These are phyloP conservation scores for Drosophila jambulina DNA, from an alignment of 1,140 invertebrate genomes.

Conservation along the genomic window DNA sequence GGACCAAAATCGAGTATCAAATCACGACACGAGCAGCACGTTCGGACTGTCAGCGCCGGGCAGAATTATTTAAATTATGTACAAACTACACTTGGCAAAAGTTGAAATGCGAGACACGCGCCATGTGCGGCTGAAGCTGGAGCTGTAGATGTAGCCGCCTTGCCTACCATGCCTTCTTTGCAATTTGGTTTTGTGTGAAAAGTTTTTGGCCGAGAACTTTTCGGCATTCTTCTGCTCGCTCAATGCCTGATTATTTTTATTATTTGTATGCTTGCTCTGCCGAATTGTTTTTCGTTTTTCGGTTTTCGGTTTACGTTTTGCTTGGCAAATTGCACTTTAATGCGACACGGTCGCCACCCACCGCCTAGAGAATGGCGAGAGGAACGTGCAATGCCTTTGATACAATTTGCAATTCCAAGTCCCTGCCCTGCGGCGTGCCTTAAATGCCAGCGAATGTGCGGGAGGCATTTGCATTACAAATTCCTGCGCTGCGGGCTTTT, in stretches of 20 bases:
- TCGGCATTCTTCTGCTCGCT: constrained; percentile 17
- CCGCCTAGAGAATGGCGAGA: constrained; percentile 30
- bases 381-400: constrained; percentile 72
- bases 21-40: constrained; percentile 66
- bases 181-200: constrained; percentile 46
- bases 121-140: constrained; percentile 39
- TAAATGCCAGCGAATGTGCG: constrained; percentile 39
- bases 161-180: constrained; percentile 9
- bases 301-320: constrained; percentile 12
- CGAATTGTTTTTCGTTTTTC: constrained; percentile 28
- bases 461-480: constrained; percentile 57
- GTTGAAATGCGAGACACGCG: constrained; percentile 79
- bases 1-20: constrained; percentile 49
- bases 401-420: constrained; percentile 71
- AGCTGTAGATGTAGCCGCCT: not conserved
- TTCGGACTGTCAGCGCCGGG: constrained; percentile 62
- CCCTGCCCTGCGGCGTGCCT: constrained; percentile 49
- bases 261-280: constrained; percentile 26
- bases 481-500: constrained; percentile 21
- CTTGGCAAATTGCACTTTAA: constrained; percentile 67
- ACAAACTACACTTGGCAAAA: constrained; percentile 67
- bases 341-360: constrained; percentile 16
- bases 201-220: constrained; percentile 58
- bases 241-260: constrained; percentile 45
- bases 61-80: constrained; percentile 80